Conservation (phyloP, 2,797 vertebrate species). For the Sphenopsis melanotis region DNA sequence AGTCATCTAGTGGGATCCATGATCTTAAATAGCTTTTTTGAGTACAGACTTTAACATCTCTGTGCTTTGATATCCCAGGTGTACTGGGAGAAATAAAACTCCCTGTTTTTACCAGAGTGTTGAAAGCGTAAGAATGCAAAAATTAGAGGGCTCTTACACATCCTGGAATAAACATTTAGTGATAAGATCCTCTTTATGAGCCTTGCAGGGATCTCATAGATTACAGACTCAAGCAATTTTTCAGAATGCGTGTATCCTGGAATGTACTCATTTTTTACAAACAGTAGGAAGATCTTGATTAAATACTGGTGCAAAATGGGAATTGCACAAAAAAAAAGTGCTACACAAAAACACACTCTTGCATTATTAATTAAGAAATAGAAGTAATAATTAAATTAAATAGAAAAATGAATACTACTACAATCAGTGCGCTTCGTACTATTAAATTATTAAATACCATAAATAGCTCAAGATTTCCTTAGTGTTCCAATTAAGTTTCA, state of each 20-base stretch:
- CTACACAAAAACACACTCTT: neutral
- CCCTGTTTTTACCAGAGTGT: neutral
- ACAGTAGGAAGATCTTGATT: neutral
- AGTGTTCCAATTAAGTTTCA: neutral
- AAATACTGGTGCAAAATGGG: neutral
- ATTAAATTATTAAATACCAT: neutral
- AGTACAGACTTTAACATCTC: neutral
- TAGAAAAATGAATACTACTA: neutral
- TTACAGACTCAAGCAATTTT: neutral
- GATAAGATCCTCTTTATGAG: neutral
- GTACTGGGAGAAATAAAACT: neutral
- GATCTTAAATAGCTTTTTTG: neutral
- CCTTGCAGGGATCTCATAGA: neutral
- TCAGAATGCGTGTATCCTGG: neutral
- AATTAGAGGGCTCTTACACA: neutral
- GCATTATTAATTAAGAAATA: constrained; percentile 14
- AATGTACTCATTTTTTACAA: neutral
- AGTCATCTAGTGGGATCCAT: neutral
- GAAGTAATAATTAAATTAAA: constrained; percentile 4
- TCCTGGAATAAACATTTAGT: neutral
- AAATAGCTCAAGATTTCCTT: neutral
- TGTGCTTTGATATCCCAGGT: neutral
- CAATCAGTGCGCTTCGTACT: neutral
- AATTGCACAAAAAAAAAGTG: neutral
- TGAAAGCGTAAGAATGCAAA: neutral